Evolutionary conservation across 2,113 vertebrate species (phyloP), one percentile per base, ranked within the genome.

Genomic region (Scomber scombrus): DNA sequence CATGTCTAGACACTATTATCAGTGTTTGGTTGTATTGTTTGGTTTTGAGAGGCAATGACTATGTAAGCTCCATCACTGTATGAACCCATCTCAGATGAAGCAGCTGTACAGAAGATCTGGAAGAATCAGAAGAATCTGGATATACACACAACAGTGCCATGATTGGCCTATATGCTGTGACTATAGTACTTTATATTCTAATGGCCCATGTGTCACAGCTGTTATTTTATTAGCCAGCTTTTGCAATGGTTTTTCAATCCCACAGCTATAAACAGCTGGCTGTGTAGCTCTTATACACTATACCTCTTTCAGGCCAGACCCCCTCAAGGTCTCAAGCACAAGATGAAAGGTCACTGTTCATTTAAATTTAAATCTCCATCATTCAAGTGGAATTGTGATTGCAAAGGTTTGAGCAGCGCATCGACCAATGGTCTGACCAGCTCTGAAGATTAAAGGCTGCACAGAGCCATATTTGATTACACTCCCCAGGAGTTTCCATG

Each of bases 401-500:
- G 85, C 67, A 64, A 57, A 71, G 82, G 78, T 85, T 81, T 71
- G 75, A 89, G 84, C 52, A 11, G 19, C 5, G 45, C 49, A 85
- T 81, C 40, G 68, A 85, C 78, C 52, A 73, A 57, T 49, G 71
- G 61, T 64, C 57, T 57, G 76, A 61, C 62, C 49, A 11, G 69
- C 68, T 82, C 76, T 71, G 70, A 85, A 86, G 87, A 91, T 90
- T 80, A 86, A 91, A 84, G 81, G 80, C 84, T 87, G 56, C 74
- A 62, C 74, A 75, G 46, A 76, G 78, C 64, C 71, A 84, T 71
- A 81, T 89, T 90, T 89, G 90, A 93, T 90, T 86, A 91, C 78
- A 82, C 80, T 71, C 55, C 61, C 21, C 26, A 68, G 47, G 76
- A 75, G 85, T 89, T 88, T 86, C 85, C 82, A 86, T 79, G 81